Evolutionary conservation across 2,888 invertebrate genomes (phyloP).

Genomic region (Hirtodrosophila duncani): DNA sequence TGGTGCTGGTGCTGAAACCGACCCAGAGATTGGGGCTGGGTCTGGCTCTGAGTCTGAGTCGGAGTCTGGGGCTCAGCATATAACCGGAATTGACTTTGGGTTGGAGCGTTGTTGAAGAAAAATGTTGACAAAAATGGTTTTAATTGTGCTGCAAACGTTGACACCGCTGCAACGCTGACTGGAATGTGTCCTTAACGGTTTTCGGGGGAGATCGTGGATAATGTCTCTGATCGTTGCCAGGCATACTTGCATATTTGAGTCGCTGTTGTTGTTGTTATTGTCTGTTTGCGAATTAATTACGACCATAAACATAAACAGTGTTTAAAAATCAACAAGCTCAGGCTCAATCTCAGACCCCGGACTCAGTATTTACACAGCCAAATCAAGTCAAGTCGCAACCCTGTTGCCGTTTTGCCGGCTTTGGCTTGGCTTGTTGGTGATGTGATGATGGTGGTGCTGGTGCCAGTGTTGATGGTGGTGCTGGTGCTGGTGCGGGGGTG

Average conservation of each 20-base stretch:
- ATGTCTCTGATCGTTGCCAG: too few species aligned
- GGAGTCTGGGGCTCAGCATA: conserved; percentile 17
- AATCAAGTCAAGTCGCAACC: too few species aligned
- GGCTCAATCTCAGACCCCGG: neutral
- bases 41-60: conserved; percentile 10
- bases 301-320: conserved; percentile 57
- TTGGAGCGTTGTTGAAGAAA: conserved; percentile 31
- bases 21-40: conserved; percentile 24
- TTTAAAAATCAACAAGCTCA: conserved; percentile 38
- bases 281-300: conserved; percentile 47
- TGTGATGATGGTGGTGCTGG: neutral
- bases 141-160: conserved; percentile 56
- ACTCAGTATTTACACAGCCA: too few species aligned
- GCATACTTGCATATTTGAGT: too few species aligned
- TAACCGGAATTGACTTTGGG: conserved; percentile 60
- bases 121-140: conserved; percentile 62
- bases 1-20: conserved; percentile 12
- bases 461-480: conserved; percentile 13
- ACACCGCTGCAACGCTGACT: conserved; percentile 20
- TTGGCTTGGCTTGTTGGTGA: too few species aligned
- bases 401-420: too few species aligned
- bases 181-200: conserved; percentile 51
- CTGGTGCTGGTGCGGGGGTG: neutral
- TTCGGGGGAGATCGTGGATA: too few species aligned
- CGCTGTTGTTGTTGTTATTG: too few species aligned